Conservation (phyloP, 2,888 invertebrate species). For the Catocala fraxini region DNA sequence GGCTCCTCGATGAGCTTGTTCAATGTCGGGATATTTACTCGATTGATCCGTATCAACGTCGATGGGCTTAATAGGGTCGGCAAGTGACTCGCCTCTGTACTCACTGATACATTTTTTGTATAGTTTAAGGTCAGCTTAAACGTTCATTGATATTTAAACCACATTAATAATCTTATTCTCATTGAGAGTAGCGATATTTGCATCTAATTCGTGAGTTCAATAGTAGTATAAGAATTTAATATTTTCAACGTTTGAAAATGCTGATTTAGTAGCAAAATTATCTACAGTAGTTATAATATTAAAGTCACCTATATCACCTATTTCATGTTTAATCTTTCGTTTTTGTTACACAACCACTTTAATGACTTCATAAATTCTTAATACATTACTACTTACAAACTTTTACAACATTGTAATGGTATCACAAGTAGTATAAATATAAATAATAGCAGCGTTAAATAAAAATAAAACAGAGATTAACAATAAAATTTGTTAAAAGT, state of each 20-base stretch:
- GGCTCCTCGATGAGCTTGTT: conserved; percentile 28
- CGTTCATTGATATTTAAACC: not conserved
- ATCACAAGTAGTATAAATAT: conserved; percentile 7
- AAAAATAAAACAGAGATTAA: conserved; percentile 33
- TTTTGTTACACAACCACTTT: not conserved
- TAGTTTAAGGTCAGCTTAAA: not conserved
- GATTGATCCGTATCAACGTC: conserved; percentile 20
- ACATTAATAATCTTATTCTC: too few species aligned
- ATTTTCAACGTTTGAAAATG: too few species aligned
- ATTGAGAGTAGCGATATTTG: too few species aligned
- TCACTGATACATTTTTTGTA: not conserved
- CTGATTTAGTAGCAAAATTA: not conserved
- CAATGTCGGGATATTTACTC: conserved; percentile 26
- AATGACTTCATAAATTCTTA: not conserved
- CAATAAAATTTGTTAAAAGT: conserved; percentile 37
- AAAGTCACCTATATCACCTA: not conserved
- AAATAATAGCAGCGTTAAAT: conserved; percentile 5
- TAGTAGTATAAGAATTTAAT: too few species aligned
- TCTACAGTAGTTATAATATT: conserved; percentile 1
- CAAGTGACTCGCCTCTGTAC: conserved; percentile 1
- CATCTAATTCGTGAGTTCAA: too few species aligned
- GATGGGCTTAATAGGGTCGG: conserved; percentile 20
- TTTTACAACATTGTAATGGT: conserved; percentile 4
- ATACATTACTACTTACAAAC: not conserved
- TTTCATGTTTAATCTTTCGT: not conserved